A percentile compares a stretch with the other conserved stretches of the same genome.
phyloP scores from a whole-genome alignment of 2,797 vertebrate species.

The Aulostomus chinensis region DNA sequence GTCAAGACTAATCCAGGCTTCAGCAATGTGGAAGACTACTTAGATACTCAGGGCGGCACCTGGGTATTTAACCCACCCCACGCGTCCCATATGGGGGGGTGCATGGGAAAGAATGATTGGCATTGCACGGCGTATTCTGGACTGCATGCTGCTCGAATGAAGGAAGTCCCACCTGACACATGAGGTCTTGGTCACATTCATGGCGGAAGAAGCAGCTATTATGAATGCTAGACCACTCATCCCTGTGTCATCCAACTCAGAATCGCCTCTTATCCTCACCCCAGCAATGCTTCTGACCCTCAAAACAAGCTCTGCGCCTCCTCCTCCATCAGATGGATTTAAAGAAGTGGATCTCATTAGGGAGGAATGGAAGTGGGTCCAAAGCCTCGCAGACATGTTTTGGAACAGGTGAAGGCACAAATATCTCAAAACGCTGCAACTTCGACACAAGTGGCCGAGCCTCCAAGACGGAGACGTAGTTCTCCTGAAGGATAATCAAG shows the following conservation, averaged over 20 bases:
- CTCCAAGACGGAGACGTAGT: no score
- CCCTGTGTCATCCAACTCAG: not conserved
- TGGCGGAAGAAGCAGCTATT: not conserved
- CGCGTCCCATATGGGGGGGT: not conserved
- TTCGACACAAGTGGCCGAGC: not conserved
- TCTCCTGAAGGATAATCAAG: no score
- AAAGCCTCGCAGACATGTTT: not conserved
- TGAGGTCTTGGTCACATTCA: not conserved
- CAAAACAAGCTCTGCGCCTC: not conserved
- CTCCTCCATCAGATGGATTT: not conserved
- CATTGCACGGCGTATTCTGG: not conserved
- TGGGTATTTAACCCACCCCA: conserved; percentile 6
- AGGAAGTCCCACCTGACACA: not conserved
- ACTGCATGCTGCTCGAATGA: not conserved
- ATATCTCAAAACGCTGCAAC: conserved; percentile 8
- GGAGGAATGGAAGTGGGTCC: conserved; percentile 7
- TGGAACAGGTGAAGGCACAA: not conserved
- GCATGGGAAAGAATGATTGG: not conserved
- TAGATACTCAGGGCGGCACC: not conserved
- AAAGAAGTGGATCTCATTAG: not conserved
- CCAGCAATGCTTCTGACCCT: not conserved
- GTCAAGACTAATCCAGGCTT: no score
- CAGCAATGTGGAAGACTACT: not conserved
- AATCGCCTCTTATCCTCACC: not conserved
- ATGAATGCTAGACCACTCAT: conserved; percentile 1